Base-by-base conservation (phyloP, 2,888 invertebrate species). In the Agrotis exclamationis region DNA sequence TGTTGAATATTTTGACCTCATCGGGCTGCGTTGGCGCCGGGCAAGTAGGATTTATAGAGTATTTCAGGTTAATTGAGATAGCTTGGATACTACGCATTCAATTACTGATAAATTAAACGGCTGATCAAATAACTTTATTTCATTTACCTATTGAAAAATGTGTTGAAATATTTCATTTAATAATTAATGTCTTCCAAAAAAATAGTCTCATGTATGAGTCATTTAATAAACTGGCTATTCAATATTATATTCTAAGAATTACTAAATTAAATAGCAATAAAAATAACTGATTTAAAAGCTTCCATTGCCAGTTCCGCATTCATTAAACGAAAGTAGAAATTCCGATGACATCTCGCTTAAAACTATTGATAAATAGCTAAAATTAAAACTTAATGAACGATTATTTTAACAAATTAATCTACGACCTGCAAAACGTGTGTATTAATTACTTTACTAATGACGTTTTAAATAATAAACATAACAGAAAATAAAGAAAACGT, bases 271-370 rank as follows among this genome's bases (percentile, higher is more conserved):
- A 57, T 24, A 67, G 9, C 13, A 24, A 22, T 5, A 20, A 69
- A 51, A 53, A 57, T 24, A 50, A 1, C 13, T 20, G 45, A 33
- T 53, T 56, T 2, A n/a, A 39, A 62, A 59, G 22, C 16, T 18
- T 51, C 54, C 60, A 64, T 68, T 68, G 71, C n/a, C 22, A 74
- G 58, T 70, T 70, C 50, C 63, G 59, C 64, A 80, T 78, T 79
- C 59, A 59, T 24, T 51, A 53, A 66, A 80, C 44, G 77, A 80
- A 83, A 80, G 70, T 71, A 53, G 71, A 73, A 63, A 79, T 82
- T 69, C 71, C 51, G 67, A 20, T 47, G 20, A 68, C 60, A 70
- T 63, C 51, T 39, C 16, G 22, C 48, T 74, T 74, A 71, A 50
- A 77, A 59, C 33, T 59, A 53, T 72, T 62, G 48, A 69, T 76